Percentiles rank a stretch among this genome's conserved stretches.
Evolutionary conservation across 2,113 vertebrate genomes (phyloP).

Genomic region (Bostrychus sinensis): DNA sequence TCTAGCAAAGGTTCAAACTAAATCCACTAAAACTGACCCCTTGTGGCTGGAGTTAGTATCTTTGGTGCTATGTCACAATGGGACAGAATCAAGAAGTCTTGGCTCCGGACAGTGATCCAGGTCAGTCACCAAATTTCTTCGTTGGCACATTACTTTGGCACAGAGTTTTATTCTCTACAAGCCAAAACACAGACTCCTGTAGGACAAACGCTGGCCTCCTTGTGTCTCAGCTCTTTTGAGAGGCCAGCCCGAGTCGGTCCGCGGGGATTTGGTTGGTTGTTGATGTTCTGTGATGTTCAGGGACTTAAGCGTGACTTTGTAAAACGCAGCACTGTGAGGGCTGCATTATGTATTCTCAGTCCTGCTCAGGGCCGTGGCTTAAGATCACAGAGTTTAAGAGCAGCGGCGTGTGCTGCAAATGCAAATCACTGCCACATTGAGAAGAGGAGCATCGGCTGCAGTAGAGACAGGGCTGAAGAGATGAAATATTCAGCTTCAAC

Average conservation of each 20-base stretch:
- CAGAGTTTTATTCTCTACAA: no score
- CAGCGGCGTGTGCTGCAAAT: background rate
- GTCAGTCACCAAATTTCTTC: no score
- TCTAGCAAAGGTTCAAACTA: no score
- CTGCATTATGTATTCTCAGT: constrained; percentile 55
- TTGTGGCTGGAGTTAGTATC: no score
- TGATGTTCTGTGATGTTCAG: constrained; percentile 54
- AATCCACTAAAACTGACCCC: no score
- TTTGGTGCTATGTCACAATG: no score
- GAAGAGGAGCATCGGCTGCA: background rate
- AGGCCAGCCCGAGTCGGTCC: constrained; percentile 31
- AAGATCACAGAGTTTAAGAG: constrained; percentile 33
- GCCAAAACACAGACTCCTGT: no score
- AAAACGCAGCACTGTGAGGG: constrained; percentile 40
- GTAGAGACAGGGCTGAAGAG: background rate
- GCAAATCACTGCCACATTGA: background rate
- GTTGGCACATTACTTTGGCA: no score
- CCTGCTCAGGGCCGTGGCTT: constrained; percentile 32
- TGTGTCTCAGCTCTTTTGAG: constrained; percentile 40
- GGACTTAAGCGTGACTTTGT: constrained; percentile 58
- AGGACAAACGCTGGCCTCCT: background rate
- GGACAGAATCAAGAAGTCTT: no score
- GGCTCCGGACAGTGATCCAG: no score
- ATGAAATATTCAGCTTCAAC: no score
- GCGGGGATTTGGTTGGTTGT: constrained; percentile 28